These are phyloP conservation scores for Gymnoscopelus braueri DNA, from an alignment of 2,797 vertebrate species.

Conservation along the genomic window DNA sequence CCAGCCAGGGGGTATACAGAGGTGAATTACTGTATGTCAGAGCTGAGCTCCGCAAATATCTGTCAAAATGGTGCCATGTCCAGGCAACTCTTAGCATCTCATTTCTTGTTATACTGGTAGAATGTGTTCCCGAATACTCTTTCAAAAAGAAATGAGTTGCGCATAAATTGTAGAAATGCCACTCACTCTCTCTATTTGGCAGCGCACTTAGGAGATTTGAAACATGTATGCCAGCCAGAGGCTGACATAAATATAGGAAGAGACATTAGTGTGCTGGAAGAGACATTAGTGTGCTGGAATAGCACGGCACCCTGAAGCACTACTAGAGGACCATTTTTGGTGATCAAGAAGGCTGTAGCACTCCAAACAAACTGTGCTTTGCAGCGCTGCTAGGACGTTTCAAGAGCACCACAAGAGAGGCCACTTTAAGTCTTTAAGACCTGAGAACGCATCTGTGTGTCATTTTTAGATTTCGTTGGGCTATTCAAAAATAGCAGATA, in stretches of 20 bases:
- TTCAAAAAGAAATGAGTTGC: background rate
- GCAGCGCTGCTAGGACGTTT: slow-evolving; percentile 60
- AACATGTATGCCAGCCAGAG: slow-evolving; percentile 50
- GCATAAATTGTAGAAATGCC: slow-evolving; percentile 39
- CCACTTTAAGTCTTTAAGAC: slow-evolving; percentile 52
- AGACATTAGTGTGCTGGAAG: slow-evolving; percentile 45
- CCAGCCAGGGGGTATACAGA: slow-evolving; percentile 8
- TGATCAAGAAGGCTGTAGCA: slow-evolving; percentile 56
- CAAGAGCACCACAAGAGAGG: slow-evolving; percentile 56
- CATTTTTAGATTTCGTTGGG: no score
- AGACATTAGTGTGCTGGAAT: slow-evolving; percentile 46
- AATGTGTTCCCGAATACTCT: slow-evolving; percentile 32
- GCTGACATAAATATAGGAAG: slow-evolving; percentile 50
- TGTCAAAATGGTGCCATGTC: slow-evolving; percentile 21
- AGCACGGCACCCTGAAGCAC: slow-evolving; percentile 51
- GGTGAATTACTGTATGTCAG: slow-evolving; percentile 30
- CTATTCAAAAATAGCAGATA: no score
- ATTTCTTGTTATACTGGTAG: slow-evolving; percentile 34
- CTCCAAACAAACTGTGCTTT: slow-evolving; percentile 45
- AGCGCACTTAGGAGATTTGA: slow-evolving; percentile 47
- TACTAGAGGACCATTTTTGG: slow-evolving; percentile 54
- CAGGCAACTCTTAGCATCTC: slow-evolving; percentile 6
- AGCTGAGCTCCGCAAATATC: slow-evolving; percentile 46
- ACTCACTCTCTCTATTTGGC: slow-evolving; percentile 38
- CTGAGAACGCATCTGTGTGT: no score